phyloP scores from a whole-genome alignment of 2,888 invertebrate species.

The Metallyticus violacea region DNA sequence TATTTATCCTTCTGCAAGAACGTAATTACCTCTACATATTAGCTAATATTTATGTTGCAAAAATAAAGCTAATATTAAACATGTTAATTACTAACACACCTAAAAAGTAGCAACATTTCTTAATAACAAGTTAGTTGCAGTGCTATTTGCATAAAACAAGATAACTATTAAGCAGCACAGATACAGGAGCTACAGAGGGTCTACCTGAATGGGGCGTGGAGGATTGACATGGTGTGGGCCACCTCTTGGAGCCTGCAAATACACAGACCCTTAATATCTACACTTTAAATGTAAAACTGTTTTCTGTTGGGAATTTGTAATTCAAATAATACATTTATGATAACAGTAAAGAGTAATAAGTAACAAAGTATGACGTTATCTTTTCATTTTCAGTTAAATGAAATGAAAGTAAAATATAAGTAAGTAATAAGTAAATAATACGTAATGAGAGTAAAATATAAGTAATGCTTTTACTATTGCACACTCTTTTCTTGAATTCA shows the following conservation, averaged over 20 bases:
- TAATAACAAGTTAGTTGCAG: neutral
- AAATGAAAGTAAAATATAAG: too few species aligned
- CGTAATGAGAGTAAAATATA: neutral
- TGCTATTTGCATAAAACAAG: neutral
- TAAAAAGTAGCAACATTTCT: neutral
- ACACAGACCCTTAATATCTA: constrained; percentile 9
- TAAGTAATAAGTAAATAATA: neutral
- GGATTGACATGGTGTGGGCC: constrained; percentile 39
- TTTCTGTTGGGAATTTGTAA: neutral
- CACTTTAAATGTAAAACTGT: neutral
- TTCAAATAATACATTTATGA: neutral
- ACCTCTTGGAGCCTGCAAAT: constrained; percentile 39
- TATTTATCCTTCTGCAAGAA: too few species aligned
- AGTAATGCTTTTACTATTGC: too few species aligned
- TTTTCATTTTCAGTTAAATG: neutral
- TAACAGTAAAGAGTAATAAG: neutral
- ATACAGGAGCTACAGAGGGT: neutral
- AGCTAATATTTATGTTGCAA: too few species aligned
- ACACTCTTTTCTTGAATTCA: too few species aligned
- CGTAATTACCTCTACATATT: too few species aligned
- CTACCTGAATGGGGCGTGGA: constrained; percentile 34
- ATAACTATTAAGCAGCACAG: neutral
- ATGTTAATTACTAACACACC: neutral
- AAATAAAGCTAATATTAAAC: neutral
- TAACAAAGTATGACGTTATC: neutral